These are phyloP conservation scores for Diploscapter pachys DNA, from an alignment of 1,140 invertebrate genomes.

Conservation along the genomic window DNA sequence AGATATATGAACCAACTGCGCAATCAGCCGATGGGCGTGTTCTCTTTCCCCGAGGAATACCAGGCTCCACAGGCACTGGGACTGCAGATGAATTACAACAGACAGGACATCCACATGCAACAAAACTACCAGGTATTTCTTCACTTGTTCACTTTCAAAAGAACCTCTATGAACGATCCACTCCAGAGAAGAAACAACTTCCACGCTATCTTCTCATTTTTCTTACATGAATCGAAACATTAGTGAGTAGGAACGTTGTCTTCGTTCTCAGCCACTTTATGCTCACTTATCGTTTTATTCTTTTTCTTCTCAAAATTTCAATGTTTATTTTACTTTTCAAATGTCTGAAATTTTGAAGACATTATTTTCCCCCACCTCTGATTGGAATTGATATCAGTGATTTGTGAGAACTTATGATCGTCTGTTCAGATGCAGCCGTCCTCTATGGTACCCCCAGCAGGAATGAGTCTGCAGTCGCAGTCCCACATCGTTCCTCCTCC, in stretches of 20 bases:
- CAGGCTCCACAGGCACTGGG: slow-evolving; percentile 32
- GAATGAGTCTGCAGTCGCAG: slow-evolving; percentile 11
- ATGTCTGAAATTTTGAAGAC: too few species aligned
- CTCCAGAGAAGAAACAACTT: too few species aligned
- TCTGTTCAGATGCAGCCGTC: not conserved
- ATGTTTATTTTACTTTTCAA: not conserved
- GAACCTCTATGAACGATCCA: not conserved
- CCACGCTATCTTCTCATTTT: too few species aligned
- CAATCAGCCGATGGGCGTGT: slow-evolving; percentile 21
- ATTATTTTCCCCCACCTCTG: too few species aligned
- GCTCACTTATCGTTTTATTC: too few species aligned
- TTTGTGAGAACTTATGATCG: too few species aligned
- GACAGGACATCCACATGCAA: slow-evolving; percentile 5
- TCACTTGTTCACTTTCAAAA: not conserved
- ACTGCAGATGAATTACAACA: slow-evolving; percentile 17
- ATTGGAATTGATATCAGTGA: too few species aligned
- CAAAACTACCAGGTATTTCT: not conserved
- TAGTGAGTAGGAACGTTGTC: too few species aligned
- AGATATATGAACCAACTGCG: not conserved
- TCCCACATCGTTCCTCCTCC: too few species aligned
- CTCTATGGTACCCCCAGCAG: slow-evolving; percentile 8
- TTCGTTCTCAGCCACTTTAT: too few species aligned
- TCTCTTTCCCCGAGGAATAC: slow-evolving; percentile 41
- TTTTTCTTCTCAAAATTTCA: not conserved
- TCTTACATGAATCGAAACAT: too few species aligned